Conservation (phyloP, 2,888 invertebrate species). For the Xylota segnis region DNA sequence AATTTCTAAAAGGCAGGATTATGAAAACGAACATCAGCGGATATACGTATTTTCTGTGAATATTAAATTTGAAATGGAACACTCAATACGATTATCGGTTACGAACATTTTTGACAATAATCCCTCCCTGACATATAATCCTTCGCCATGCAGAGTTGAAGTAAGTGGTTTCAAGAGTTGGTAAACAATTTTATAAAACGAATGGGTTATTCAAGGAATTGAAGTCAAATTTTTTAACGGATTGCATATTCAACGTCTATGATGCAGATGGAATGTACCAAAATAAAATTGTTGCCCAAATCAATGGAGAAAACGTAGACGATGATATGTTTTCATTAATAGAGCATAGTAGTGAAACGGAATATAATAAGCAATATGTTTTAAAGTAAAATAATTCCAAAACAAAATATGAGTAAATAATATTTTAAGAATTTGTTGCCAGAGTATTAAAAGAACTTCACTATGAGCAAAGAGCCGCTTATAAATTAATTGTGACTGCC, state of each 20-base stretch:
- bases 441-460: constrained; percentile 81
- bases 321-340: constrained; percentile 83
- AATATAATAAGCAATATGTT: constrained; percentile 80
- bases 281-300: constrained; percentile 83
- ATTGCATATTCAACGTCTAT: constrained; percentile 81
- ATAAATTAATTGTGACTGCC: constrained; percentile 86
- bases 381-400: constrained; percentile 81
- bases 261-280: constrained; percentile 81
- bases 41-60: constrained; percentile 84
- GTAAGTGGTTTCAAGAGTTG: constrained; percentile 82
- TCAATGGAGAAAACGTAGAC: constrained; percentile 84
- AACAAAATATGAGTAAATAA: not conserved
- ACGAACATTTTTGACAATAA: constrained; percentile 86
- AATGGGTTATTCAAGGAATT: constrained; percentile 82
- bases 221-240: constrained; percentile 69
- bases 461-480: constrained; percentile 85
- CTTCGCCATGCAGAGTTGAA: constrained; percentile 85
- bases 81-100: constrained; percentile 79
- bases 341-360: constrained; percentile 79
- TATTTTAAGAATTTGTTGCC: not conserved
- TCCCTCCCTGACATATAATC: constrained; percentile 85
- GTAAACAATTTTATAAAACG: not conserved
- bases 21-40: constrained; percentile 85
- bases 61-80: constrained; percentile 79
- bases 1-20: constrained; percentile 85